Conservation (phyloP, 2,797 vertebrate species). For the Pantherophis vulpinus region DNA sequence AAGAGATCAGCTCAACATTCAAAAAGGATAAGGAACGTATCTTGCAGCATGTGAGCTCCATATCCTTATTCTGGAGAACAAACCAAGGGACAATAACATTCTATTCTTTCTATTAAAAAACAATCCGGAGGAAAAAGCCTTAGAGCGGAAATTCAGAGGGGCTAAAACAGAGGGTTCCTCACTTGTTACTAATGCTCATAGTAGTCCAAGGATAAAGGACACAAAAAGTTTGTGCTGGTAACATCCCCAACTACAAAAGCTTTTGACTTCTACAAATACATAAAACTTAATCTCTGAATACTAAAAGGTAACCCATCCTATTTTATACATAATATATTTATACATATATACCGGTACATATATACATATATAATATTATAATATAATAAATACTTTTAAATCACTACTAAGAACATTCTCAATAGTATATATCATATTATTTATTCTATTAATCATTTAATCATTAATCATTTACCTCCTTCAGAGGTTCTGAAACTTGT, state of each 20-base stretch:
- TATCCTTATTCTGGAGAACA: neutral
- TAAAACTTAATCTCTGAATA: neutral
- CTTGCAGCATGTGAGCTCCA: neutral
- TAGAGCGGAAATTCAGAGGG: neutral
- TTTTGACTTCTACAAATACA: neutral
- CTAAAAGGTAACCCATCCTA: neutral
- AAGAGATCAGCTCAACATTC: neutral
- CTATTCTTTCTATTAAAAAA: neutral
- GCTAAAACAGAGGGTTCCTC: neutral
- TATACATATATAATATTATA: neutral
- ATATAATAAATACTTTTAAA: neutral
- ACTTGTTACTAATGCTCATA: neutral
- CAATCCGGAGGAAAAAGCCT: neutral
- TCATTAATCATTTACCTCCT: constrained; percentile 75
- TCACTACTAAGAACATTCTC: neutral
- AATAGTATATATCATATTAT: constrained; percentile 9
- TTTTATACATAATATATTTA: neutral
- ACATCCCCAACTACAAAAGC: too few species aligned
- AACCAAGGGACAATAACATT: neutral
- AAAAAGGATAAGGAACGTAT: neutral
- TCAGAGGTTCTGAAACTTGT: constrained; percentile 81
- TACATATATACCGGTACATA: neutral
- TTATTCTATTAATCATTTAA: neutral
- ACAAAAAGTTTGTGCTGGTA: neutral
- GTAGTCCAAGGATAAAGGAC: neutral